Evolutionary conservation across 2,113 vertebrate species (phyloP).

Genomic region (Sander vitreus): DNA sequence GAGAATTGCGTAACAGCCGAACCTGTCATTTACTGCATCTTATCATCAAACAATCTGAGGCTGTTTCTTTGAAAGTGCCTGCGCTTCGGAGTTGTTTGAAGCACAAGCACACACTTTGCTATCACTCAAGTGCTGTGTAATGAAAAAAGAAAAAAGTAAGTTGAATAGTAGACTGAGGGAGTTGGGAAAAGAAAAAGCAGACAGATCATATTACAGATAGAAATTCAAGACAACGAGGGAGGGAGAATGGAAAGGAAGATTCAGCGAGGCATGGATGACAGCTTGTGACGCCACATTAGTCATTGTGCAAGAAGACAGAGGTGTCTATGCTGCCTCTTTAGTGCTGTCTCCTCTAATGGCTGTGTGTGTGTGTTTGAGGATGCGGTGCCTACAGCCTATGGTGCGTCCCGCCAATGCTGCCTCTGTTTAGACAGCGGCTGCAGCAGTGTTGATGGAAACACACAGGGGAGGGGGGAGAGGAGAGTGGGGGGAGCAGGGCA

Average conservation of each 20-base stretch:
- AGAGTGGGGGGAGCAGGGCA: conserved; percentile 45
- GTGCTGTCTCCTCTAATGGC: conserved; percentile 73
- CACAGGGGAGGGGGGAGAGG: conserved; percentile 35
- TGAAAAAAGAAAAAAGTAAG: conserved; percentile 30
- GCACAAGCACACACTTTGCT: conserved; percentile 51
- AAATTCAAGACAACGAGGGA: conserved; percentile 63
- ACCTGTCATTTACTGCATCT: conserved; percentile 69
- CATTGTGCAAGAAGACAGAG: conserved; percentile 70
- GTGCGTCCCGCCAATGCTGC: conserved; percentile 56
- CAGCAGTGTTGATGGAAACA: conserved; percentile 71
- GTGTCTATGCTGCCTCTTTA: conserved; percentile 75
- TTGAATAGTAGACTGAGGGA: conserved; percentile 42
- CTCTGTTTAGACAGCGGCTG: conserved; percentile 71
- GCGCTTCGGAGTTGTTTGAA: conserved; percentile 64
- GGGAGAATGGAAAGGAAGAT: conserved; percentile 46
- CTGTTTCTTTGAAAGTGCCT: conserved; percentile 64
- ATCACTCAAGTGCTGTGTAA: conserved; percentile 55
- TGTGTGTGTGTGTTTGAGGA: conserved; percentile 45
- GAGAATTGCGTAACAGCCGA: conserved; percentile 63
- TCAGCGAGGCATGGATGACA: conserved; percentile 77
- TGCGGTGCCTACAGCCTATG: conserved; percentile 43
- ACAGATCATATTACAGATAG: conserved; percentile 69
- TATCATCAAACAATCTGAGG: conserved; percentile 60
- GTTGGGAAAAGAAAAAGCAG: conserved; percentile 16
- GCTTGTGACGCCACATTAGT: conserved; percentile 80